Evolutionary conservation across 2,113 vertebrate genomes (phyloP).

Genomic region (Pseudonaja textilis): DNA sequence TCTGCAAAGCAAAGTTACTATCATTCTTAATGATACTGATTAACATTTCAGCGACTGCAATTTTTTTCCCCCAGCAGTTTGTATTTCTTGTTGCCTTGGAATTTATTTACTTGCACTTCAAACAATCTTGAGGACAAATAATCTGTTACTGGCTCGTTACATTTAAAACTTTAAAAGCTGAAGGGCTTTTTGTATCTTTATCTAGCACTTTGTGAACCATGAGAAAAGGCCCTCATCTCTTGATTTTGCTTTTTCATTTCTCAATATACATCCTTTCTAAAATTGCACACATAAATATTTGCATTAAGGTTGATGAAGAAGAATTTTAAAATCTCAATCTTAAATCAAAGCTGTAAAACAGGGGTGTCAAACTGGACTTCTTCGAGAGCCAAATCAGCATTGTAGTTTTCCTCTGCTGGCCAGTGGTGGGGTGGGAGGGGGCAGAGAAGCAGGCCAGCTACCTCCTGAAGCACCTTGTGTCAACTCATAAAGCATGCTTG

Average conservation of each 20-base stretch:
- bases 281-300: not conserved
- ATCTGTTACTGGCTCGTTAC: not conserved
- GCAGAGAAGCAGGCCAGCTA: too few relatives aligned
- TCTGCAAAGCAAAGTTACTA: not conserved
- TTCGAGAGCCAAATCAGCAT: too few relatives aligned
- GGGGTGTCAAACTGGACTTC: too few relatives aligned
- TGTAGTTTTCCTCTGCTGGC: too few relatives aligned
- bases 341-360: not conserved
- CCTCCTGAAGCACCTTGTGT: too few relatives aligned
- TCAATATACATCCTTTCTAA: not conserved
- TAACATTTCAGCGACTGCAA: not conserved
- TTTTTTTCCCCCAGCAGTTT: not conserved
- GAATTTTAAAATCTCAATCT: not conserved
- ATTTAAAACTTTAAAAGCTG: slow-evolving; percentile 2
- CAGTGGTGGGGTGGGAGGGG: too few relatives aligned
- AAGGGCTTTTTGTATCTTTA: not conserved
- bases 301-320: not conserved
- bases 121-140: not conserved
- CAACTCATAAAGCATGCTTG: too few relatives aligned
- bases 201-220: not conserved
- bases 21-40: not conserved
- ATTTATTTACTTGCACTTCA: not conserved
- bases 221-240: not conserved
- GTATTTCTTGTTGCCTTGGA: slow-evolving; percentile 5
- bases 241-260: not conserved